phyloP scores from a whole-genome alignment of 2,888 invertebrate species.

The Acleris emargana region DNA sequence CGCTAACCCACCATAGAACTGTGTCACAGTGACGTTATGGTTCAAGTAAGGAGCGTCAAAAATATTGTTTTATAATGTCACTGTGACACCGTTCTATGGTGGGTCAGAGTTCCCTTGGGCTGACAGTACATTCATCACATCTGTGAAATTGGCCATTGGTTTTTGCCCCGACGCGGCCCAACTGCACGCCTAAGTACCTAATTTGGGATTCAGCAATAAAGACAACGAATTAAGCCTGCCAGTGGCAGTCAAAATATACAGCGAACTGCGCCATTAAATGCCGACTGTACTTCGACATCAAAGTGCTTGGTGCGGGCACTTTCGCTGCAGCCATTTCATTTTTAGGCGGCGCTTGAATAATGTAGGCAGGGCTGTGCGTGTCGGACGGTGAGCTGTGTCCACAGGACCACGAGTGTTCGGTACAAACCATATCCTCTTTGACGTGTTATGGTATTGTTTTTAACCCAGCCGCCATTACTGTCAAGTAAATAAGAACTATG shows the following conservation, averaged over 20 bases:
- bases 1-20: too few relatives aligned
- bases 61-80: too few relatives aligned
- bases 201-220: constrained; percentile 12
- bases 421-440: too few relatives aligned
- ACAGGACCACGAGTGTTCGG: background rate
- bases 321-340: constrained; percentile 33
- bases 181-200: constrained; percentile 2
- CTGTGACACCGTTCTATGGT: too few relatives aligned
- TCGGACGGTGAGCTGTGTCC: constrained; percentile 9
- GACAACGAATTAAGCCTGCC: constrained; percentile 14
- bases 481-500: too few relatives aligned
- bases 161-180: background rate
- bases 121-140: too few relatives aligned
- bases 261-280: constrained; percentile 11
- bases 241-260: constrained; percentile 17
- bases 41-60: too few relatives aligned
- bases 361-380: constrained; percentile 31
- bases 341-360: constrained; percentile 31
- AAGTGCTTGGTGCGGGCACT: constrained; percentile 23
- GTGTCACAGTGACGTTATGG: too few relatives aligned
- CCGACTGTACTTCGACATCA: constrained; percentile 19
- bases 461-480: too few relatives aligned
- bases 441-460: too few relatives aligned
- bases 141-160: background rate
- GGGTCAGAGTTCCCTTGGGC: too few relatives aligned